Evolutionary conservation across 1,140 invertebrate species (phyloP).

Genomic region (Philopotamus ludificatus): DNA sequence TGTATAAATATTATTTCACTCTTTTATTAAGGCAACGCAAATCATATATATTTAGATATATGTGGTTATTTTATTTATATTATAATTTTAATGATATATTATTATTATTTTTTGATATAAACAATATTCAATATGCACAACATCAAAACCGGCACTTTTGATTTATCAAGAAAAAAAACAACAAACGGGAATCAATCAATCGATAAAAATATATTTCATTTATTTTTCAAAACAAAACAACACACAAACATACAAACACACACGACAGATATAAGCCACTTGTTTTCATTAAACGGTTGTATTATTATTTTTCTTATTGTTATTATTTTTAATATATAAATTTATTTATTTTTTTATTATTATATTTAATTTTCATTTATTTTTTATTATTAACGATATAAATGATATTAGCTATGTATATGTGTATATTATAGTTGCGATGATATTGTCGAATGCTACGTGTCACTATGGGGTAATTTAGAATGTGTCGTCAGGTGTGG

Average conservation of each 20-base stretch:
- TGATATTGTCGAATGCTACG: slow-evolving; percentile 34
- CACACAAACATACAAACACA: slow-evolving; percentile 37
- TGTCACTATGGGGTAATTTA: slow-evolving; percentile 41
- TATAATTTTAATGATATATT: too few species aligned
- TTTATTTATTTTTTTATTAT: slow-evolving; percentile 19
- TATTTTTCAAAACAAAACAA: slow-evolving; percentile 14
- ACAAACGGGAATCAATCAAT: not conserved
- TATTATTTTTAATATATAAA: slow-evolving; percentile 30
- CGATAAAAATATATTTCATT: not conserved
- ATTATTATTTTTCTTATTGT: slow-evolving; percentile 13
- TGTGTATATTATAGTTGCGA: not conserved
- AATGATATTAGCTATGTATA: slow-evolving; percentile 7
- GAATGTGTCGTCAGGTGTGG: slow-evolving; percentile 39
- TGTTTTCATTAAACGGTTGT: slow-evolving; percentile 36
- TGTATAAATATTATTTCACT: not conserved
- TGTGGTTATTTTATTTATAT: too few species aligned
- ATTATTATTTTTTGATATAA: too few species aligned
- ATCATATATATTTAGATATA: not conserved
- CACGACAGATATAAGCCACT: slow-evolving; percentile 43
- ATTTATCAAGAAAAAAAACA: not conserved
- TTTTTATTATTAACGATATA: slow-evolving; percentile 2
- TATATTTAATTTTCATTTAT: not conserved
- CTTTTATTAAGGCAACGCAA: slow-evolving; percentile 1
- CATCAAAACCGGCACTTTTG: slow-evolving; percentile 8
- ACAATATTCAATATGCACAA: not conserved